Evolutionary conservation across 2,888 invertebrate species (phyloP), one percentile per base, ranked within the genome.

Genomic region (Colostygia pectinataria): DNA sequence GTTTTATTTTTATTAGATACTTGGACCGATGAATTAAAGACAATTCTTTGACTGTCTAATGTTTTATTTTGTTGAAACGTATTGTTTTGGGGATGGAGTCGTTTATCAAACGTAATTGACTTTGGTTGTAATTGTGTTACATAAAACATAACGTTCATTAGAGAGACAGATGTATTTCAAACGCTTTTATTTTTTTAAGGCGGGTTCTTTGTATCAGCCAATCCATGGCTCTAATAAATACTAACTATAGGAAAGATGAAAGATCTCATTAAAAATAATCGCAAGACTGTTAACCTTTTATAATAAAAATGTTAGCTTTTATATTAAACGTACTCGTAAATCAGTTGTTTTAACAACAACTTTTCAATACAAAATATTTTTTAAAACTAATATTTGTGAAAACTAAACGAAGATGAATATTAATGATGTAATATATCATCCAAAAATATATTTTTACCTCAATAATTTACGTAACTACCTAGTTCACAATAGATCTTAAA

Each of bases 1-100:
- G 53, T 61, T 61, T 63, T 59, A 53, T 66, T 66, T 61, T 63
- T 56, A 61, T 59, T 61, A 43, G 55, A 57, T 32, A 38, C 47
- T 45, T 43, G 55, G 56, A 36, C 53, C 55, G 49, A 61, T 53
- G 66, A 65, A 61, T 61, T 61, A 59, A 61, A 57, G 50, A 55
- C 54, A 48, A 36, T 55, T 57, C 54, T 47, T 50, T 25, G 42
- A 28, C 42, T 38, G 46, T 46, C 46, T 47, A 42, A 46, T 47
- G 51, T 41, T 52, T 52, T 52, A 40, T 51, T 46, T 46, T 41
- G 38, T 45, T 44, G 14, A 42, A 46, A 52, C 31, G 42, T 46
- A 52, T 43, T 46, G 46, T 46, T 52, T 46, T 25, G 33, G 38
- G 32, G 40, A 37, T 37, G 20, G 14, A 23, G 45, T 42, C 52